Conservation (phyloP, 2,113 vertebrate genomes). For the Syngnathus typhle region DNA sequence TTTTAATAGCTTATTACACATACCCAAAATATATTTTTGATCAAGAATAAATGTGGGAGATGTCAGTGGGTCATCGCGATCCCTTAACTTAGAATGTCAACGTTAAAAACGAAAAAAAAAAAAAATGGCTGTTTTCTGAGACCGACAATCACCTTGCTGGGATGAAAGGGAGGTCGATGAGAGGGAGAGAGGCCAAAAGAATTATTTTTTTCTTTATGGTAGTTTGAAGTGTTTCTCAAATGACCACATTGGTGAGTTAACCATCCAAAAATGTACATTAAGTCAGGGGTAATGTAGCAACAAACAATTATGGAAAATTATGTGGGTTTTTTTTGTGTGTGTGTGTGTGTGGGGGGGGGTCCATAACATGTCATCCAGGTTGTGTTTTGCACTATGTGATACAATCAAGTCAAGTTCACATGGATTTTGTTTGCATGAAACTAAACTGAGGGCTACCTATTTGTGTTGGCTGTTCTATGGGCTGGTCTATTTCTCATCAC, state of each 20-base stretch:
- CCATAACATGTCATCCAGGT: conserved; percentile 61
- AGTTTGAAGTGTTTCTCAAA: conserved; percentile 18
- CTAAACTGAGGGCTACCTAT: conserved; percentile 66
- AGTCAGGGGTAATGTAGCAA: conserved; percentile 20
- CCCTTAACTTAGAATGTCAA: not conserved
- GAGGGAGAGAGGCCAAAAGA: not conserved
- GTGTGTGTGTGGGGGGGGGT: not conserved
- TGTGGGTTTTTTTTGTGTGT: not conserved
- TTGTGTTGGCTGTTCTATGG: conserved; percentile 72
- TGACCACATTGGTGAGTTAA: conserved; percentile 9
- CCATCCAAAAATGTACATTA: not conserved
- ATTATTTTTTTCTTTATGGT: conserved; percentile 24
- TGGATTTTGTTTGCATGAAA: conserved; percentile 72
- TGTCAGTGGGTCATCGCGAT: conserved; percentile 2
- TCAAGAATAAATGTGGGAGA: conserved; percentile 9
- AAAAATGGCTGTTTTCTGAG: conserved; percentile 62
- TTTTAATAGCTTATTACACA: conserved; percentile 23
- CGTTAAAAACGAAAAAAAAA: conserved; percentile 3
- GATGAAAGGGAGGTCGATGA: not conserved
- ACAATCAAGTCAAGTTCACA: conserved; percentile 71
- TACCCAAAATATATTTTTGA: conserved; percentile 39
- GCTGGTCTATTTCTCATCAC: conserved; percentile 62
- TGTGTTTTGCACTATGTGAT: conserved; percentile 86
- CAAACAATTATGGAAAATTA: conserved; percentile 19
- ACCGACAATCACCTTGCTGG: conserved; percentile 63